These are phyloP conservation scores for Myoxocephalus aenaeus DNA, from an alignment of 2,797 vertebrate species.

Conservation along the genomic window DNA sequence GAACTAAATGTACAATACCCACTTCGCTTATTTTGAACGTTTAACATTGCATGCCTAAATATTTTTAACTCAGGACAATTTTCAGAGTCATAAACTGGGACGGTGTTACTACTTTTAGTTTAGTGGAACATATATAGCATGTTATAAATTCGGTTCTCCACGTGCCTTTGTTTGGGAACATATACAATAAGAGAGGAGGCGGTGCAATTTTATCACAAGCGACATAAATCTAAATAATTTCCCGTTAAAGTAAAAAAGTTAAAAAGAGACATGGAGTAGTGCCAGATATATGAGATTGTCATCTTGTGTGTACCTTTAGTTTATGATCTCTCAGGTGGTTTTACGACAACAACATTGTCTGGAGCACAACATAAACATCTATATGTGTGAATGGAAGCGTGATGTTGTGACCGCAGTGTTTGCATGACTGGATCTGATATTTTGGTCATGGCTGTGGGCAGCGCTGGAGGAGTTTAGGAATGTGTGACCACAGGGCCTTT, in stretches of 20 bases:
- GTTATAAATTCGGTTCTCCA: slow-evolving; percentile 24
- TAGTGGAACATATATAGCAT: background rate
- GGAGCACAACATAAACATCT: slow-evolving; percentile 64
- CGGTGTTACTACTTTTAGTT: slow-evolving; percentile 38
- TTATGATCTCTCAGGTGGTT: background rate
- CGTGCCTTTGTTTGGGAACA: slow-evolving; percentile 75
- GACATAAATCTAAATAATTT: slow-evolving; percentile 36
- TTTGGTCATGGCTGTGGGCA: slow-evolving; percentile 82
- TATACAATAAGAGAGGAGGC: slow-evolving; percentile 36
- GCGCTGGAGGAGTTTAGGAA: slow-evolving; percentile 84
- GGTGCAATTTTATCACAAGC: slow-evolving; percentile 29
- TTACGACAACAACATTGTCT: slow-evolving; percentile 12
- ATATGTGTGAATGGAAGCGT: slow-evolving; percentile 64
- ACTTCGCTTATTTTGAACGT: background rate
- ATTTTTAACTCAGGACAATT: slow-evolving; percentile 28
- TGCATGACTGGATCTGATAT: slow-evolving; percentile 80
- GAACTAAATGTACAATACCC: background rate
- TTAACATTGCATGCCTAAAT: slow-evolving; percentile 19
- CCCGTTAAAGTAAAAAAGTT: slow-evolving; percentile 54
- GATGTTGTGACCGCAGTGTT: slow-evolving; percentile 70
- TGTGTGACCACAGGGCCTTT: slow-evolving; percentile 81
- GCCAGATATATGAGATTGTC: slow-evolving; percentile 1
- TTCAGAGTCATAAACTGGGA: slow-evolving; percentile 28
- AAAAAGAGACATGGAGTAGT: slow-evolving; percentile 26
- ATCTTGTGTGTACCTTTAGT: background rate